Conservation (phyloP, 1,140 invertebrate genomes). For the Maconellicoccus hirsutus region DNA sequence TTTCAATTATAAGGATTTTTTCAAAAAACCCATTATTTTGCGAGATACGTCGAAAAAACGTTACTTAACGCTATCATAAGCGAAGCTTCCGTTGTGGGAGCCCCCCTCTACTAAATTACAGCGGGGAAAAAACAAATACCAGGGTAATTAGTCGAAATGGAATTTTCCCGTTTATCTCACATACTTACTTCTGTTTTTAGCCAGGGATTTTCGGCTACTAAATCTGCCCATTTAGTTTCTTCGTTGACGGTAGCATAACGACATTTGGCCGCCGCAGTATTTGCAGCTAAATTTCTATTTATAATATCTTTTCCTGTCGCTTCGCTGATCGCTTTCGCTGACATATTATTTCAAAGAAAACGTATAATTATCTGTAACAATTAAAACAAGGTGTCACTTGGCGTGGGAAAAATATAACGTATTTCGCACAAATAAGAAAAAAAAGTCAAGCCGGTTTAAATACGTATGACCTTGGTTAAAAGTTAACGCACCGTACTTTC, state of each 20-base stretch:
- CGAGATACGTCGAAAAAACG: too few relatives aligned
- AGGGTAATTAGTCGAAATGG: background rate
- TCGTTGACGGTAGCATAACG: conserved; percentile 70
- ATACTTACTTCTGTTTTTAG: conserved; percentile 54
- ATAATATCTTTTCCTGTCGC: conserved; percentile 89
- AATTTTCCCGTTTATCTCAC: background rate
- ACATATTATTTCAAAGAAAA: conserved; percentile 50
- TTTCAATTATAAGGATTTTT: too few relatives aligned
- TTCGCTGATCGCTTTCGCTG: conserved; percentile 95
- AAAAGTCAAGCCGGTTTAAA: background rate
- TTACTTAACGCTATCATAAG: too few relatives aligned
- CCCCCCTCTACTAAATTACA: too few relatives aligned
- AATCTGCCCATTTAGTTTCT: conserved; percentile 64
- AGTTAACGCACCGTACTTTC: background rate
- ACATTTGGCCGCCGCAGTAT: conserved; percentile 59
- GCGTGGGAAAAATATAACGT: too few relatives aligned
- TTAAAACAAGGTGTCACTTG: too few relatives aligned
- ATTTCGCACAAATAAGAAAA: background rate
- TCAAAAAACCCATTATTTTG: too few relatives aligned
- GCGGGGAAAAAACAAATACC: conserved; percentile 16
- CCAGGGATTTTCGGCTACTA: conserved; percentile 74
- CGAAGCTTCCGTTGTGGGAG: too few relatives aligned
- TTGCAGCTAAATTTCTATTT: conserved; percentile 62
- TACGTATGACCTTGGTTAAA: background rate
- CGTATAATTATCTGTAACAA: background rate